A percentile compares a stretch with the other conserved stretches of the same genome.
These are phyloP conservation scores for Proterorhinus semilunaris DNA, from an alignment of 2,113 vertebrate species.

Conservation along the genomic window DNA sequence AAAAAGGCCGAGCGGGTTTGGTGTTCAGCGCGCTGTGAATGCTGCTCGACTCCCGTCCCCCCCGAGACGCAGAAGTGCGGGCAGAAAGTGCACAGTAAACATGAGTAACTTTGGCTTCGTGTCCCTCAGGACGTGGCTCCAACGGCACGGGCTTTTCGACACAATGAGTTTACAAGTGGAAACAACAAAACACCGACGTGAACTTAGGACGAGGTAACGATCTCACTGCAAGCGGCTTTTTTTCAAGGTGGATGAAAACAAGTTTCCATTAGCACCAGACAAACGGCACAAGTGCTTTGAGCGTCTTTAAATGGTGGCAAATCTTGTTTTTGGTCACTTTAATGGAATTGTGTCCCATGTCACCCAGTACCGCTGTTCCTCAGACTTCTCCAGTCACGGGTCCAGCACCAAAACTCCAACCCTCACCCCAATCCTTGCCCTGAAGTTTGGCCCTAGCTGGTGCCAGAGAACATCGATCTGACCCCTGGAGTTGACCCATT, in stretches of 20 bases:
- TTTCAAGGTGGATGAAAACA: neutral
- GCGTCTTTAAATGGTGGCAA: no score
- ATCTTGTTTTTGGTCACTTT: no score
- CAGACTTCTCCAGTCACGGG: no score
- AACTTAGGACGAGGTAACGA: constrained; percentile 5
- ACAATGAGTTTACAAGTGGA: constrained; percentile 17
- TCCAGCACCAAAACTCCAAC: no score
- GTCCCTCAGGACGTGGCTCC: constrained; percentile 14
- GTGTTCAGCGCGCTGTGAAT: constrained; percentile 33
- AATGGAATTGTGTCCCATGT: no score
- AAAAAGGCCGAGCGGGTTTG: constrained; percentile 2
- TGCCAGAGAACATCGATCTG: no score
- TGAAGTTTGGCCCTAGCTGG: no score
- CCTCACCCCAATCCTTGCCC: no score
- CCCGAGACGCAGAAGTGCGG: constrained; percentile 23
- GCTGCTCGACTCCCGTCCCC: constrained; percentile 41
- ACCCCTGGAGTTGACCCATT: no score
- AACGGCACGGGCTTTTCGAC: constrained; percentile 20
- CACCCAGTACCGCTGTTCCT: no score
- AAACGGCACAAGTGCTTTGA: no score
- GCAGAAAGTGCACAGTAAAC: constrained; percentile 40
- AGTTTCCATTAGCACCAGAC: no score
- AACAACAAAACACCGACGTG: constrained; percentile 19
- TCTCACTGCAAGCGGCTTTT: neutral
- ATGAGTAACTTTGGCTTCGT: constrained; percentile 22